These are phyloP conservation scores for Rana temporaria DNA, from an alignment of 2,113 vertebrate species.

Conservation along the genomic window DNA sequence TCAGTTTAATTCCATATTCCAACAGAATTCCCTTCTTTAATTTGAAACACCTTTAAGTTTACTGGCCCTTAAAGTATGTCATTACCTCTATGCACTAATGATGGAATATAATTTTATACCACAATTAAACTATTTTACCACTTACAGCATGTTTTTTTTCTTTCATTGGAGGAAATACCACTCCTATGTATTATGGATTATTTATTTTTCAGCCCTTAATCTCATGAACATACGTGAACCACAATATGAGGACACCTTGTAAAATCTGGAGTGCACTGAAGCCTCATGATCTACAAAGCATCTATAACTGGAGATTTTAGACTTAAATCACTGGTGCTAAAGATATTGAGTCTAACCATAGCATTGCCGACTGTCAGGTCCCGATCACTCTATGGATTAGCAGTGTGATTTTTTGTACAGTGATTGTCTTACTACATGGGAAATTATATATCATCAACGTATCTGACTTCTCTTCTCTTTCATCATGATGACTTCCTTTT, in stretches of 20 bases:
- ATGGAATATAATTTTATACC: not conserved
- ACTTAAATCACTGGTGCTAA: constrained; percentile 43
- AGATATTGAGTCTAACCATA: not conserved
- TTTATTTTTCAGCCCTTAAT: not conserved
- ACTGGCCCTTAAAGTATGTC: no score
- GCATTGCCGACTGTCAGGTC: constrained; percentile 8
- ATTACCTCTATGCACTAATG: no score
- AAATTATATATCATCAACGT: constrained; percentile 19
- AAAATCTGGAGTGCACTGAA: not conserved
- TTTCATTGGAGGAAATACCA: not conserved
- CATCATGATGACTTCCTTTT: constrained; percentile 10
- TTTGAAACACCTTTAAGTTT: no score
- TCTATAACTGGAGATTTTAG: constrained; percentile 42
- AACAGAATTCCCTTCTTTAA: no score
- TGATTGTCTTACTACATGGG: not conserved
- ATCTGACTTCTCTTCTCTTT: not conserved
- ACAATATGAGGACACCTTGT: not conserved
- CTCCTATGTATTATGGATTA: not conserved
- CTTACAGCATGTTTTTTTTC: not conserved
- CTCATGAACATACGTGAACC: not conserved
- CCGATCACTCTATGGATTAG: constrained; percentile 2
- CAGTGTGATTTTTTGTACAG: constrained; percentile 19
- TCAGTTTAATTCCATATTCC: no score
- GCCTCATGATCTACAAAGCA: not conserved
- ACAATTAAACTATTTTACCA: not conserved